Evolutionary conservation across 2,113 vertebrate species (phyloP).

Genomic region (Ranitomeya variabilis): DNA sequence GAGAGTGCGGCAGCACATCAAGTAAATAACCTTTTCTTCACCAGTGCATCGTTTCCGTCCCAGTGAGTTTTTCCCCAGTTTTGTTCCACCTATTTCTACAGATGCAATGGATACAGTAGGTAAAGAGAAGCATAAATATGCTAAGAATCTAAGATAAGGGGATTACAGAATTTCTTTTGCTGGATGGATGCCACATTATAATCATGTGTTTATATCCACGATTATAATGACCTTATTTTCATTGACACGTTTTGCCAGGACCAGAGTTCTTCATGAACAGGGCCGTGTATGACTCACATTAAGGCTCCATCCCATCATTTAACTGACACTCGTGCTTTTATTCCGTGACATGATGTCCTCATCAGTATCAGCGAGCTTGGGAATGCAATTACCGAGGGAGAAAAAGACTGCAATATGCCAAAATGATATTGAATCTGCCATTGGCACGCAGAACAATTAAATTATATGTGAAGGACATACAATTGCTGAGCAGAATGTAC

Average conservation of each 20-base stretch:
- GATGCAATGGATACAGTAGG: not conserved
- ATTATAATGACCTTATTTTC: slow-evolving; percentile 44
- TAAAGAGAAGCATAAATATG: not conserved
- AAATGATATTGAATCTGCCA: slow-evolving; percentile 52
- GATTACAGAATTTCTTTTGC: slow-evolving; percentile 35
- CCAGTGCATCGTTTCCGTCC: too few species aligned
- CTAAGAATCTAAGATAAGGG: slow-evolving; percentile 7
- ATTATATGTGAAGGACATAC: slow-evolving; percentile 55
- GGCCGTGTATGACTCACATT: slow-evolving; percentile 18
- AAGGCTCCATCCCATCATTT: not conserved
- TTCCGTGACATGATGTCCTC: slow-evolving; percentile 50
- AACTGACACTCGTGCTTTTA: slow-evolving; percentile 35
- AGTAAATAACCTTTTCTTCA: too few species aligned
- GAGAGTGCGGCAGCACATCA: too few species aligned
- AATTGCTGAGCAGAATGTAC: slow-evolving; percentile 37
- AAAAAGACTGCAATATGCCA: slow-evolving; percentile 42
- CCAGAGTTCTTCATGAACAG: slow-evolving; percentile 10
- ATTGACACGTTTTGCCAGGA: slow-evolving; percentile 23
- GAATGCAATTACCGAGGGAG: slow-evolving; percentile 50
- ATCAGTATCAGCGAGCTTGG: slow-evolving; percentile 43
- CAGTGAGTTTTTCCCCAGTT: too few species aligned
- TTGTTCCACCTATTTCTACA: not conserved
- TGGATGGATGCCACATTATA: not conserved
- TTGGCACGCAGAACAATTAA: slow-evolving; percentile 45
- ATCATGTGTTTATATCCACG: slow-evolving; percentile 10